Percentiles rank a stretch among this genome's conserved stretches.
These are phyloP conservation scores for Cyprinus carpio DNA, from an alignment of 2,113 vertebrate genomes.

Conservation along the genomic window DNA sequence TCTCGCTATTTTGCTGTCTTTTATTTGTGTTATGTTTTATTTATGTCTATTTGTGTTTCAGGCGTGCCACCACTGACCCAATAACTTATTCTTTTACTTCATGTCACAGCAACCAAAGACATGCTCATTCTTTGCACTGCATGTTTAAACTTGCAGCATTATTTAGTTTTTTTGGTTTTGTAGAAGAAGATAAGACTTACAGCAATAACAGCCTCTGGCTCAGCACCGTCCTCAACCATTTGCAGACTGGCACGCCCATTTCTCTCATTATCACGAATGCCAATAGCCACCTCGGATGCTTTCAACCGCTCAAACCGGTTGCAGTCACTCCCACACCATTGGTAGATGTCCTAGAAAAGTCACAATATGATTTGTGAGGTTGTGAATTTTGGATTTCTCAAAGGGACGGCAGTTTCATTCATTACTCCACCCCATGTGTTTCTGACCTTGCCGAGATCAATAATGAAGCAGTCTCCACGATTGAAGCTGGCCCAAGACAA, in stretches of 20 bases:
- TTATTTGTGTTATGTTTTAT: too few relatives aligned
- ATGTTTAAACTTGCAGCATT: neutral
- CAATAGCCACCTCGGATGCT: slow-evolving; percentile 65
- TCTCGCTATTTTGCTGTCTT: neutral
- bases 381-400: neutral
- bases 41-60: too few relatives aligned
- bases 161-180: neutral
- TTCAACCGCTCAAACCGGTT: slow-evolving; percentile 72
- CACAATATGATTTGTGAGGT: neutral
- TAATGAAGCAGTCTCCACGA: slow-evolving; percentile 76
- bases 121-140: neutral
- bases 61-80: neutral
- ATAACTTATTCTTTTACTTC: neutral
- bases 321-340: slow-evolving; percentile 71
- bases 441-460: slow-evolving; percentile 74
- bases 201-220: slow-evolving; percentile 62
- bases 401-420: neutral
- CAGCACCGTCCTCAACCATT: slow-evolving; percentile 64
- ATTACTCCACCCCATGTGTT: neutral
- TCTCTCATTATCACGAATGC: slow-evolving; percentile 74
- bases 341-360: slow-evolving; percentile 68
- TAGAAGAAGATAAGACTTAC: slow-evolving; percentile 57
- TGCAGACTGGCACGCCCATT: slow-evolving; percentile 62
- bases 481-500: slow-evolving; percentile 73
- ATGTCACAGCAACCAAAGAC: neutral